Evolutionary conservation across 2,797 vertebrate genomes (phyloP).

Genomic region (Gallinago stenura): DNA sequence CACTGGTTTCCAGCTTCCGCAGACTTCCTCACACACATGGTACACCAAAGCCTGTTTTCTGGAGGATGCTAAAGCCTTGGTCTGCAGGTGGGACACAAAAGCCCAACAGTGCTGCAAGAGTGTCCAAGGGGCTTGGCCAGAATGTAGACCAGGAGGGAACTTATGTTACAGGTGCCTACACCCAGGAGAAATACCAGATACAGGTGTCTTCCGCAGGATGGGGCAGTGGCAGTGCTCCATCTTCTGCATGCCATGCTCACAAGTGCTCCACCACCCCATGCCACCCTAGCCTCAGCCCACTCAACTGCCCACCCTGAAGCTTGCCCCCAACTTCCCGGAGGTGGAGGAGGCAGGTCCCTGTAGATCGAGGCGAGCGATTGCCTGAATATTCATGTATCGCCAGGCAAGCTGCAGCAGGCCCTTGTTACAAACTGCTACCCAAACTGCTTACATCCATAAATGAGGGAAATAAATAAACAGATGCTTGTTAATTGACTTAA

Average conservation of each 20-base stretch:
- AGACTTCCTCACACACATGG: not conserved
- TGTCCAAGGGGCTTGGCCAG: not conserved
- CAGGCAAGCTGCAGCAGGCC: conserved; percentile 55
- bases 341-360: not conserved
- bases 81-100: not conserved
- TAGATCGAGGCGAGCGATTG: not conserved
- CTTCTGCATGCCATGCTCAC: not conserved
- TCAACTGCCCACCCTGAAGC: not conserved
- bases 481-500: conserved; percentile 71
- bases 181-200: not conserved
- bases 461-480: conserved; percentile 69
- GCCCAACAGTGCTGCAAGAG: not conserved
- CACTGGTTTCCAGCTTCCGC: accelerated
- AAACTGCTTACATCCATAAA: conserved; percentile 62
- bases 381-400: conserved; percentile 32
- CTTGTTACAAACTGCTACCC: conserved; percentile 46
- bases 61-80: not conserved
- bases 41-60: not conserved
- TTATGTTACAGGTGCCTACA: not conserved
- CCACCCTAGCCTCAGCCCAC: not conserved
- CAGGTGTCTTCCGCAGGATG: not conserved
- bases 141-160: not conserved
- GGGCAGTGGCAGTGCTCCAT: not conserved
- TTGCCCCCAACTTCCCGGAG: not conserved
- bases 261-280: not conserved